Percentiles rank a stretch among this genome's conserved stretches.
Evolutionary conservation across 92 coral and sea anemone genomes (phyloP).

Genomic region (Epizoanthus scotinus): DNA sequence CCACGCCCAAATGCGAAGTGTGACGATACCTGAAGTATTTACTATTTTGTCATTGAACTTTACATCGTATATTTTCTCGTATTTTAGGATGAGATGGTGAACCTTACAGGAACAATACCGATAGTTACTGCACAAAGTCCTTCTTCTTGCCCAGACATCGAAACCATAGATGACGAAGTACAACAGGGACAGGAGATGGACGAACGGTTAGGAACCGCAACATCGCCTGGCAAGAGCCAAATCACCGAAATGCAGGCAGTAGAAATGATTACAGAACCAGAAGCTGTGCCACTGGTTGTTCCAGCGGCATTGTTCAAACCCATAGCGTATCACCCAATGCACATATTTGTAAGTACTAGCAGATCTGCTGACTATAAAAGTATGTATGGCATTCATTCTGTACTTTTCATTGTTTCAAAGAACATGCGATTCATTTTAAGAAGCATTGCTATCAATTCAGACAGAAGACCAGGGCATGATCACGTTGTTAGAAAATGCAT

Average conservation of each 20-base stretch:
- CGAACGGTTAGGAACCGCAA: conserved; percentile 31
- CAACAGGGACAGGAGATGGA: conserved; percentile 55
- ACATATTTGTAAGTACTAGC: conserved; percentile 78
- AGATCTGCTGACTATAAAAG: not conserved
- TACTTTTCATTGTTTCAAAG: too few species aligned
- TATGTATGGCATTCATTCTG: too few species aligned
- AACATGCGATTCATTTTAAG: too few species aligned
- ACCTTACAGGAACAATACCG: conserved; percentile 67
- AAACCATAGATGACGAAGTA: conserved; percentile 58
- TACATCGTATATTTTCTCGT: not conserved
- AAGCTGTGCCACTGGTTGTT: conserved; percentile 89
- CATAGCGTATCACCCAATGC: conserved; percentile 84
- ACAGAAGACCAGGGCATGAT: too few species aligned
- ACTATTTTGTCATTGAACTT: too few species aligned
- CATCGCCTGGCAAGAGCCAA: conserved; percentile 52
- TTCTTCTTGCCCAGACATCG: conserved; percentile 46
- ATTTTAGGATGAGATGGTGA: conserved; percentile 86
- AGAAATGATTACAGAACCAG: conserved; percentile 69
- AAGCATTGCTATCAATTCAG: too few species aligned
- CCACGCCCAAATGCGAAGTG: too few species aligned
- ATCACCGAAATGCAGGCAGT: conserved; percentile 52
- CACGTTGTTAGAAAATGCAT: too few species aligned
- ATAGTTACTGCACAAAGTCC: conserved; percentile 51
- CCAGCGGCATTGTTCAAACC: conserved; percentile 90
- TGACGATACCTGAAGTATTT: too few species aligned